Evolutionary conservation across 2,113 vertebrate genomes (phyloP).

Genomic region (Tympanuchus pallidicinctus): DNA sequence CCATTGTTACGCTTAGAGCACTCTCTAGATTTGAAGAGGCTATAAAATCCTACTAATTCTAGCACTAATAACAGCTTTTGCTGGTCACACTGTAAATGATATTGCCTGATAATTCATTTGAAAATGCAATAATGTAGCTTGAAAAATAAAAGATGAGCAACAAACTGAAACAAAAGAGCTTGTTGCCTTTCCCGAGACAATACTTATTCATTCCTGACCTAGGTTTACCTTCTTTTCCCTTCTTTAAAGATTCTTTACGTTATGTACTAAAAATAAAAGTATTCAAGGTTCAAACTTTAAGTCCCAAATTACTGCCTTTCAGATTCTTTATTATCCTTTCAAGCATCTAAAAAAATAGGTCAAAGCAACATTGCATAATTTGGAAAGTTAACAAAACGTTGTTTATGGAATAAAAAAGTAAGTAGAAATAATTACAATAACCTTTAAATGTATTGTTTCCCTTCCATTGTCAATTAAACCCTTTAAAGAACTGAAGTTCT

Average conservation of each 20-base stretch:
- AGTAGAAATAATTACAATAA: slow-evolving; percentile 67
- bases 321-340: slow-evolving; percentile 65
- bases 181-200: slow-evolving; percentile 40
- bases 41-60: slow-evolving; percentile 18
- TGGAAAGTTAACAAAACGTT: slow-evolving; percentile 69
- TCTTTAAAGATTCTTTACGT: slow-evolving; percentile 46
- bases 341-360: slow-evolving; percentile 69
- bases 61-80: slow-evolving; percentile 27
- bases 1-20: background rate
- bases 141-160: slow-evolving; percentile 35
- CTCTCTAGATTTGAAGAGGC: background rate
- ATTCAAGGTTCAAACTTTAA: slow-evolving; percentile 63
- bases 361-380: slow-evolving; percentile 65
- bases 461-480: slow-evolving; percentile 42
- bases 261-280: slow-evolving; percentile 65
- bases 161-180: slow-evolving; percentile 11
- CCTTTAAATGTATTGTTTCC: slow-evolving; percentile 39
- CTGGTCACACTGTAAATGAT: slow-evolving; percentile 20
- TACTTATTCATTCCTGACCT: slow-evolving; percentile 58
- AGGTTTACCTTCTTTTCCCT: background rate
- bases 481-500: slow-evolving; percentile 37
- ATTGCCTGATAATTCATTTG: background rate
- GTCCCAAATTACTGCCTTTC: slow-evolving; percentile 74
- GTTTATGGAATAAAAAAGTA: slow-evolving; percentile 59
- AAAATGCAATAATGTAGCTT: slow-evolving; percentile 26